Base-by-base conservation (phyloP, 64 coral and sea anemone genomes). In the Stichodactyla helianthus region DNA sequence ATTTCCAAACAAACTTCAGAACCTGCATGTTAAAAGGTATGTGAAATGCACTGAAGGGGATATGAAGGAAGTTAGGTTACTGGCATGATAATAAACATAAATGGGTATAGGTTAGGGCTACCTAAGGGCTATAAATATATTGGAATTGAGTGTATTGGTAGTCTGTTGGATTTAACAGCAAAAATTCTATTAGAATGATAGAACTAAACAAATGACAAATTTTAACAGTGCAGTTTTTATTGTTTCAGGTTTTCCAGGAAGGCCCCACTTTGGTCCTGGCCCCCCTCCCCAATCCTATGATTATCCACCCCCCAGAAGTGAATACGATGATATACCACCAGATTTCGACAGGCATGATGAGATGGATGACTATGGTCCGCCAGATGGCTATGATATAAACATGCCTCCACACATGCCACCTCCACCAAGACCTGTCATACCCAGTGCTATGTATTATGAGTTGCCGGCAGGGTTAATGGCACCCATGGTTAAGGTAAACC, bases 371-470 rank as follows among this genome's bases (percentile, higher is more conserved):
- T 95, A 93, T 78, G 94, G 94, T 7, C 88, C 88, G 51, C 23
- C 74, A 6, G 94, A 95, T 18, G 85, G 88, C 2, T 95, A 89
- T 59, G 89, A 93, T 52, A 89, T 84, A 25, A 12, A 28, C 12
- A 28, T 23, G 26, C 54, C 54, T 1, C 89, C 89, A 22, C 89
- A 82, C 44, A 87, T 94, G 11, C 93, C 93, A 12, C 90, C 96
- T 10, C 82, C 86, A 0, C 93, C 96, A 53, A 87, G 90, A 55
- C 94, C 94, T 79, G 87, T 95, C 55, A 93, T 95, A 92, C 96
- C 96, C 56, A 87, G 92, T 20, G 96, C 96, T 15, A 92, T 98
- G 96, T 95, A 98, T 58, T 98, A 98, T 92, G 96, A 98, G 57
- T 84, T 98, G 7, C 96, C 96, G 6, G 96, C 96, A 51, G 96